phyloP scores from a whole-genome alignment of 2,797 vertebrate species.

The Neosilurus mollespiculum region DNA sequence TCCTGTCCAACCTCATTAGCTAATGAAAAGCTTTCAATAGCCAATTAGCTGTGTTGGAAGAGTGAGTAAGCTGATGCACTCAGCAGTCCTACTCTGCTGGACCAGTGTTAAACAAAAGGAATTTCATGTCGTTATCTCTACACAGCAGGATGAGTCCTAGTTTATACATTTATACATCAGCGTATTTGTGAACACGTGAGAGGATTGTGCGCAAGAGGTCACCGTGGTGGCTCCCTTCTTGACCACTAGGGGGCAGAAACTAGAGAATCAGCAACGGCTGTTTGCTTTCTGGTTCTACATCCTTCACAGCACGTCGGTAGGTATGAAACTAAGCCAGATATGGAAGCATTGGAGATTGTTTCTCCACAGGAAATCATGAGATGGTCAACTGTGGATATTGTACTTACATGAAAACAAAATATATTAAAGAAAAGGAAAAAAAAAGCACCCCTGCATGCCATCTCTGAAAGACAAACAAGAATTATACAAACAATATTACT shows the following conservation, averaged over 20 bases:
- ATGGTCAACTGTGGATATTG: neutral
- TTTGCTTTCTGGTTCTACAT: neutral
- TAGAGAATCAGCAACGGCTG: neutral
- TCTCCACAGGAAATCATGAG: neutral
- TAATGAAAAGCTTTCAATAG: constrained; percentile 8
- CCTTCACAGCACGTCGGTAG: neutral
- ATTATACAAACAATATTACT: neutral
- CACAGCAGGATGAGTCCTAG: neutral
- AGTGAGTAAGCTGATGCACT: neutral
- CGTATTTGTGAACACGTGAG: neutral
- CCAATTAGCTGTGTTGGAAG: constrained; percentile 4
- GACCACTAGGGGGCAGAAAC: neutral
- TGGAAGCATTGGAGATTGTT: neutral
- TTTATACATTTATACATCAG: neutral
- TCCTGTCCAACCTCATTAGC: constrained; percentile 22
- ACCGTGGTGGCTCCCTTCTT: neutral
- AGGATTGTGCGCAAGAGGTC: neutral
- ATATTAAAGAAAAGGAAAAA: too few species aligned
- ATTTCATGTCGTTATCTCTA: neutral
- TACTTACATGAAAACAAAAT: neutral
- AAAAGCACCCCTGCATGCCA: neutral
- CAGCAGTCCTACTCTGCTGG: neutral
- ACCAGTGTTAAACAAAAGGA: neutral
- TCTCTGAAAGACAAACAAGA: neutral
- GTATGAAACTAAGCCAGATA: neutral